Conservation (phyloP, 2,797 vertebrate species). For the Danio tinwini region DNA sequence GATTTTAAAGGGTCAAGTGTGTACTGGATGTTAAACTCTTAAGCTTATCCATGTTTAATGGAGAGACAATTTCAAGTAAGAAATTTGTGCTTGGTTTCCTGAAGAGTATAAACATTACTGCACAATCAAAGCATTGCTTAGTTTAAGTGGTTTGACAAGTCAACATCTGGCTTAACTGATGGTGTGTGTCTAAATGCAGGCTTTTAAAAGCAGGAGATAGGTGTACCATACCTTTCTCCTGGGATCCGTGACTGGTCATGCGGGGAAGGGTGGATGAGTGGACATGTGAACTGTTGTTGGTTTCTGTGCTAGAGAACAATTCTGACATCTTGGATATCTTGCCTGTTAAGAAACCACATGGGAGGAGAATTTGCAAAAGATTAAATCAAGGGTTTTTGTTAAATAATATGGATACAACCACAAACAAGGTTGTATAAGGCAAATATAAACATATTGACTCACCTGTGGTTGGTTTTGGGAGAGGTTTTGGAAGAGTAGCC, state of each 20-base stretch:
- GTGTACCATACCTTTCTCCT: conserved; percentile 64
- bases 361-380: background rate
- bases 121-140: conserved; percentile 5
- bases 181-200: background rate
- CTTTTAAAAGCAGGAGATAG: conserved; percentile 5
- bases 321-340: conserved; percentile 66
- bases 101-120: conserved; percentile 1
- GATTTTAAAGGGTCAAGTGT: background rate
- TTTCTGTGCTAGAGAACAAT: conserved; percentile 63
- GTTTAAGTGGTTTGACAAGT: background rate
- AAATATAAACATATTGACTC: background rate
- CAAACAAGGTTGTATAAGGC: background rate
- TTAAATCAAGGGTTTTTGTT: background rate
- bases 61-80: background rate
- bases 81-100: background rate
- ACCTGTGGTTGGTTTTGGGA: conserved; percentile 53
- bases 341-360: conserved; percentile 57
- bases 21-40: background rate
- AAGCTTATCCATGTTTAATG: background rate
- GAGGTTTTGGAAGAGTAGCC: conserved; percentile 73
- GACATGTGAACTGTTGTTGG: conserved; percentile 48
- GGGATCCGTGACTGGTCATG: conserved; percentile 65
- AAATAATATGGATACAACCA: background rate
- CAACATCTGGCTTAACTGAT: background rate
- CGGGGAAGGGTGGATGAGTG: conserved; percentile 75